Base-by-base conservation (phyloP, 2,888 invertebrate genomes). In the Autographa pulchrina region DNA sequence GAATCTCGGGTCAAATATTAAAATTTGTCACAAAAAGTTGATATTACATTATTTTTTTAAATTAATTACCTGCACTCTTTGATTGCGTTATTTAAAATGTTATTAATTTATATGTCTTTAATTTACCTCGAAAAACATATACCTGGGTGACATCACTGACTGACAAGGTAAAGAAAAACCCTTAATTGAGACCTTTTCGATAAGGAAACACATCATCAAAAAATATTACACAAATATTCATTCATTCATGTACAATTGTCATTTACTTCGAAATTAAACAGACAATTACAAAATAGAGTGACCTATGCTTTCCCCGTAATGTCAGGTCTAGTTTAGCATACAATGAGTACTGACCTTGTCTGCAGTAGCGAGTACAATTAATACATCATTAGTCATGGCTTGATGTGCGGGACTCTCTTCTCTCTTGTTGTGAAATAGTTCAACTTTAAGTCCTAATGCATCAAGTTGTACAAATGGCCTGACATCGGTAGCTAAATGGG, bases 381-480 rank as follows among this genome's bases (percentile, higher is more conserved):
- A 13, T 56, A 56, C 54, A 13, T 25, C 25, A 56, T 56, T 56
- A 56, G 54, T 56, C 54, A 56, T 56, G 54, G 13, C 54, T 13
- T 56, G 20, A 56, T 4, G 48, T 48, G 7, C 48, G 7, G n/a
- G 5, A 56, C 20, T 56, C 13, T 56, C 9, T 56, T 56, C 20
- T 13, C 13, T 25, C 25, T 25, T 20, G 11, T 56, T 56, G 25
- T 13, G 54, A 6, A 48, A 48, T n/a, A 48, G 48, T 48, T 48
- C n/a, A 48, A n/a, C 48, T 48, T 48, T 7, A 48, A 48, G 48
- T 48, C 48, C n/a, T 48, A 48, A 48, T 48, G 4, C 48, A 48
- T 48, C 48, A 48, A 48, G 48, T 48, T n/a, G n/a, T n/a, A 48
- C 48, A 48, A 48, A 48, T 48, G 48, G 48, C 48, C 48, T 48